Evolutionary conservation across 2,888 invertebrate species (phyloP).

Genomic region (Acronicta leporina): DNA sequence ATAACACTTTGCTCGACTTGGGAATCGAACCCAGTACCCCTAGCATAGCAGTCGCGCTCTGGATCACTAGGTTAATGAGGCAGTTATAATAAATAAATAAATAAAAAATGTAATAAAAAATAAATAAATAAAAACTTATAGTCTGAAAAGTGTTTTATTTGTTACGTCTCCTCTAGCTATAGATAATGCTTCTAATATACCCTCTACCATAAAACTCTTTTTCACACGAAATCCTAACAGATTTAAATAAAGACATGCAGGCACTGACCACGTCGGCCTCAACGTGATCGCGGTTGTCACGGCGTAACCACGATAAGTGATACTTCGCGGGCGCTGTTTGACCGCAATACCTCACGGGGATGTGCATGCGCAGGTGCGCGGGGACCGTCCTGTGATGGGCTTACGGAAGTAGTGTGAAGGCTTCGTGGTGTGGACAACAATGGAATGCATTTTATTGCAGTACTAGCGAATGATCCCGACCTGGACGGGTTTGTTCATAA

Average conservation of each 20-base stretch:
- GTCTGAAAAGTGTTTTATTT: too few species aligned
- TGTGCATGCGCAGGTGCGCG: slow-evolving; percentile 34
- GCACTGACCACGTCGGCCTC: slow-evolving; percentile 29
- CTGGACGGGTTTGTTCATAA: too few species aligned
- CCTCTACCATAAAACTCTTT: background rate
- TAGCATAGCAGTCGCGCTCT: too few species aligned
- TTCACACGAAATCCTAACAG: background rate
- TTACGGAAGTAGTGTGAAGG: slow-evolving; percentile 23
- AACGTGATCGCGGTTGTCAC: slow-evolving; percentile 55
- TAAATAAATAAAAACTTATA: too few species aligned
- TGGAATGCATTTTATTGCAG: background rate
- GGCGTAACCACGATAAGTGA: slow-evolving; percentile 37
- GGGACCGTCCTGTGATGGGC: slow-evolving; percentile 23
- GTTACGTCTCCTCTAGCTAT: too few species aligned
- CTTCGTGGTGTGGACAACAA: background rate
- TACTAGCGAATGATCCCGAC: background rate
- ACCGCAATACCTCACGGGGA: slow-evolving; percentile 49
- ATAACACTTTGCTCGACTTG: too few species aligned
- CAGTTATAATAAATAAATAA: too few species aligned
- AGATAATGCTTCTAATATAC: too few species aligned
- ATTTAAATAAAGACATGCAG: slow-evolving; percentile 3
- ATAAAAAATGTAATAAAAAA: too few species aligned
- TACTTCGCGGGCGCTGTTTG: slow-evolving; percentile 42
- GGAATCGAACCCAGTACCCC: too few species aligned
- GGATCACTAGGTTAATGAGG: too few species aligned